Base-by-base conservation (phyloP, 2,797 vertebrate species). In the Pterois miles region DNA sequence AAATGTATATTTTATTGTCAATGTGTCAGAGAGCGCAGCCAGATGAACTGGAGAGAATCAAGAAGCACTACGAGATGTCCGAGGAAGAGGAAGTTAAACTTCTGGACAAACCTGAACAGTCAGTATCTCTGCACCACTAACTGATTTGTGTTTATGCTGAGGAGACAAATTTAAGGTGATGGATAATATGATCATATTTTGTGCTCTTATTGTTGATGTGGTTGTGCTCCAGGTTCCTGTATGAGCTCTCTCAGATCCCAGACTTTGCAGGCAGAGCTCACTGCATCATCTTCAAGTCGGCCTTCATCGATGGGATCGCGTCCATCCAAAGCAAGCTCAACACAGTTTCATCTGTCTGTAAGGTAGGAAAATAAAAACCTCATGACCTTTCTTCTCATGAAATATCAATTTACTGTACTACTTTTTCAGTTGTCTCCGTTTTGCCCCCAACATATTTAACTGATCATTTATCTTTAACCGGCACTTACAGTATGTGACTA, bases 91-190 rank as follows among this genome's bases (percentile, higher is more conserved):
- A 98, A 5, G 66, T 98, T 64, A 98, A 97, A 86, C 94, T 98
- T 75, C 94, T 99, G 91, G 98, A 99, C 94, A 99, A 99, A 92
- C 98, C 98, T 38, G 98, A 99, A 93, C 98, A 98, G 98, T 99
- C 94, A 97, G 98, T 90, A 48, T 70, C 71, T 67, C 4, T 9
- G 6, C 10, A 16, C 40, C 14, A 29, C 11, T 5, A 3, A 10
- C 3, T 27, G 5, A 11, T 14, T 25, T 31, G 29, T 43, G 20
- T 65, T 16, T 64, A 4, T 6, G 13, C 8, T 59, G 31, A 34
- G 11, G 1, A 58, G 57, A 59, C 0, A n/a, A 33, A 34, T 59
- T 11, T n/a, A 33, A 59, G 57, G 6, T 33, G 57, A 36, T 38
- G 33, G 12, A 60, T 33, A 34, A 34, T 34, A 36, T 60, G 10